Conservation (phyloP, 2,888 invertebrate species). For the Myopa tessellatipennis region DNA sequence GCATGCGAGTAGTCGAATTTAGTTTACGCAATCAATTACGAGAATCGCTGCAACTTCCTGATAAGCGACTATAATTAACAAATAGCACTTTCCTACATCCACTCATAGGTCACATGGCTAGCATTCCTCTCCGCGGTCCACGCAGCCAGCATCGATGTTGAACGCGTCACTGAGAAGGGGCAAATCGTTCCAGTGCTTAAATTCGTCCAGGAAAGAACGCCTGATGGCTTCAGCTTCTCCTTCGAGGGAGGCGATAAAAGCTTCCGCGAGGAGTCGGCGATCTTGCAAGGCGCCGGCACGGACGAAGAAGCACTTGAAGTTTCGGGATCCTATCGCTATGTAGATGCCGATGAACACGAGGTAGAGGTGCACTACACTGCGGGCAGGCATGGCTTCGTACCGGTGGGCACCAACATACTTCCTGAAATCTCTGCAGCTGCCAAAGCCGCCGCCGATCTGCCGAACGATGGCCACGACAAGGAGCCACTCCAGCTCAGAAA, state of each 20-base stretch:
- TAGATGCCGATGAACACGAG: conserved; percentile 60
- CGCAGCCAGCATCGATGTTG: conserved; percentile 54
- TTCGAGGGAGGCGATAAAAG: conserved; percentile 62
- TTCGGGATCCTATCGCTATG: conserved; percentile 63
- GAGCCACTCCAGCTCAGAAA: too few relatives aligned
- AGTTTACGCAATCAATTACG: too few relatives aligned
- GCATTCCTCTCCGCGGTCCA: conserved; percentile 52
- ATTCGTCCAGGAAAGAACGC: conserved; percentile 54
- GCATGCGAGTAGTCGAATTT: too few relatives aligned
- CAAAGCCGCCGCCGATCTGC: conserved; percentile 58
- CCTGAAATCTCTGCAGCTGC: conserved; percentile 56
- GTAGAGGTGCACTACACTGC: conserved; percentile 65
- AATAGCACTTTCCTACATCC: too few relatives aligned
- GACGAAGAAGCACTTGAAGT: conserved; percentile 62
- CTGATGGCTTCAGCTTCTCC: conserved; percentile 60
- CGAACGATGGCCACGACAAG: too few relatives aligned
- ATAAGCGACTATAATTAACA: too few relatives aligned
- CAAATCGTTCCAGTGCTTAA: conserved; percentile 55
- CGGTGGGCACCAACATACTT: conserved; percentile 60
- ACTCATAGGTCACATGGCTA: conserved; percentile 24
- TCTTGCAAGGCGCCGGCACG: conserved; percentile 56
- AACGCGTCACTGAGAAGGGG: conserved; percentile 50
- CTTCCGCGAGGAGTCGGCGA: conserved; percentile 57
- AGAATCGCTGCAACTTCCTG: too few relatives aligned
- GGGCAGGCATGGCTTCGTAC: conserved; percentile 66